These are phyloP conservation scores for Drosophila subsilvestris DNA, from an alignment of 2,888 invertebrate species.

Conservation along the genomic window DNA sequence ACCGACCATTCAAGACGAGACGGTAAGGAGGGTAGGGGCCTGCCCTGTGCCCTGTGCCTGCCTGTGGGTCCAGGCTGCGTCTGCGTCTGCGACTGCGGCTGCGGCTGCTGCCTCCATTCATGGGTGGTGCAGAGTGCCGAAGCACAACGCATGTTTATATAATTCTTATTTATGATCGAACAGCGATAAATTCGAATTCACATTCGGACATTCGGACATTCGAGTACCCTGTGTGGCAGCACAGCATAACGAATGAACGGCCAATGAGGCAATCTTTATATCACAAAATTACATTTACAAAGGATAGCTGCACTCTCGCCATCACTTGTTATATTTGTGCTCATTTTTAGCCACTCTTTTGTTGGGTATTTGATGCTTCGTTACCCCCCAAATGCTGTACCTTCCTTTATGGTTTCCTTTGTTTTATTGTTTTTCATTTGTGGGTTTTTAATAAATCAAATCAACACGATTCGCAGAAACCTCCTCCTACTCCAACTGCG, in stretches of 20 bases:
- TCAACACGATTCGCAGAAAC: slow-evolving; percentile 80
- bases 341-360: no score
- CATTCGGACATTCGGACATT: background rate
- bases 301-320: no score
- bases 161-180: slow-evolving; percentile 80
- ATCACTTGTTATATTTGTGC: background rate
- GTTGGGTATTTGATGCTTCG: background rate
- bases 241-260: no score
- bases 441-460: slow-evolving; percentile 73
- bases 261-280: no score
- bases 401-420: slow-evolving; percentile 1
- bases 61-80: background rate
- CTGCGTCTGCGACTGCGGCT: background rate
- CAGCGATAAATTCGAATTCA: slow-evolving; percentile 66
- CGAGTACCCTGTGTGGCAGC: background rate
- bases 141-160: slow-evolving; percentile 70
- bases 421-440: slow-evolving; percentile 39
- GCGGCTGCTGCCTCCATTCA: slow-evolving; percentile 32
- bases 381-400: background rate
- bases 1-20: slow-evolving; percentile 1
- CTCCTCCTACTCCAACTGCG: slow-evolving; percentile 19
- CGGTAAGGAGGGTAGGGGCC: background rate
- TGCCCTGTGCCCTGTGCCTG: background rate
- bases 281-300: no score
- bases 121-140: slow-evolving; percentile 42